A percentile compares a stretch with the other conserved stretches of the same genome.
Evolutionary conservation across 2,113 vertebrate species (phyloP).

Genomic region (Periophthalmus modestus): DNA sequence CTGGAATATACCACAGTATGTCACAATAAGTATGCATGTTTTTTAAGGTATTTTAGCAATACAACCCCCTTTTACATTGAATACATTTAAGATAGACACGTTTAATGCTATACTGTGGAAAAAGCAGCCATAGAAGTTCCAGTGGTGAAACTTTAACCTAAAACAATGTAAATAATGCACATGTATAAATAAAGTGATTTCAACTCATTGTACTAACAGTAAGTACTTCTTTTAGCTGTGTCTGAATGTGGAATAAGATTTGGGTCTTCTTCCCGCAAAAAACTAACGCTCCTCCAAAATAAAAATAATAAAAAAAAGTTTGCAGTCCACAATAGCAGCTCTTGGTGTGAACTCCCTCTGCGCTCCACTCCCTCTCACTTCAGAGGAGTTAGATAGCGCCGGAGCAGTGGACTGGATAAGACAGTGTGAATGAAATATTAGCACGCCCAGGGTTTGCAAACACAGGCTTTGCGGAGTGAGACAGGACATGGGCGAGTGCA

Average conservation of each 20-base stretch:
- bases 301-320: conserved; percentile 21
- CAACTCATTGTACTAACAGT: neutral
- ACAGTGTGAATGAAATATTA: conserved; percentile 62
- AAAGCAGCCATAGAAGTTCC: too few species aligned
- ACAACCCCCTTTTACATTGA: too few species aligned
- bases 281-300: neutral
- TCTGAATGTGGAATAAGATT: neutral
- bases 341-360: conserved; percentile 29
- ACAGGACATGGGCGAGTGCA: conserved; percentile 47
- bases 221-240: neutral
- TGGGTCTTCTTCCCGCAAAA: conserved; percentile 22
- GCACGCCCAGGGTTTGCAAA: conserved; percentile 36
- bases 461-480: conserved; percentile 40
- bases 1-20: too few species aligned
- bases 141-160: neutral
- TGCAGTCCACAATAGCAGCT: conserved; percentile 33
- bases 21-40: too few species aligned
- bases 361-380: conserved; percentile 22
- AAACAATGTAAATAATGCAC: neutral
- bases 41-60: too few species aligned
- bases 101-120: too few species aligned
- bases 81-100: too few species aligned
- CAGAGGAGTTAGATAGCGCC: conserved; percentile 47
- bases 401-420: conserved; percentile 47
- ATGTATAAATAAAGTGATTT: neutral